Base-by-base conservation (phyloP, 1,140 invertebrate species). In the Glossosoma conforme region DNA sequence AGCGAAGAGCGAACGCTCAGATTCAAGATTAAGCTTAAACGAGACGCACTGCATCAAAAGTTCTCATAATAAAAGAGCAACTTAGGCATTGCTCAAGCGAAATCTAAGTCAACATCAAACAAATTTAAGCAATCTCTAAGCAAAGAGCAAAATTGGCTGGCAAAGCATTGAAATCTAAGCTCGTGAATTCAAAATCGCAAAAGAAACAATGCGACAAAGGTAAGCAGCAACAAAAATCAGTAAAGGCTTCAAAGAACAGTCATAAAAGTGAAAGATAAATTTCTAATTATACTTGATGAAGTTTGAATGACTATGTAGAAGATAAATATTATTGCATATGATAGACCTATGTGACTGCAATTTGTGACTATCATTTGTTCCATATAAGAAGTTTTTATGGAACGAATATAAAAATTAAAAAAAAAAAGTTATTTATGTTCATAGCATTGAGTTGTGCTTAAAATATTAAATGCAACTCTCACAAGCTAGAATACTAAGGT, bases 1-100 rank as follows among this genome's bases (percentile, higher is more conserved):
- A 9, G 90, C 90, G 1, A 80, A 87, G 51, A 92, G 89, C 41
- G 90, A 93, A 65, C 77, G 87, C 54, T 89, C 86, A 11, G 87
- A 91, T 66, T 79, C 77, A 24, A 79, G 77, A 60, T 62, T 80
- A 60, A 80, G 78, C 59, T 65, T 80, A 2, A 79, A 80, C 52
- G 77, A 80, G 59, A 70, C 71, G 45, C 63, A 69, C 17, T 72
- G 72, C 54, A 60, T 63, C 14, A 60, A 63, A 21, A 69, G 65
- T 41, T 50, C 68, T 65, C 69, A 73, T 71, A 73, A 67, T 63
- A 75, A 74, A 65, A 68, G 69, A 21, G 64, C 68, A 36, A 47
- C 36, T 14, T n/a, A 49, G 33, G 13, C 18, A 17, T 45, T 22
- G 14, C 22, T 28, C 11, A 58, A 54, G 15, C 51, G 54, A 46